Evolutionary conservation across 2,113 vertebrate species (phyloP).

Genomic region (Hippopotamus amphibius): DNA sequence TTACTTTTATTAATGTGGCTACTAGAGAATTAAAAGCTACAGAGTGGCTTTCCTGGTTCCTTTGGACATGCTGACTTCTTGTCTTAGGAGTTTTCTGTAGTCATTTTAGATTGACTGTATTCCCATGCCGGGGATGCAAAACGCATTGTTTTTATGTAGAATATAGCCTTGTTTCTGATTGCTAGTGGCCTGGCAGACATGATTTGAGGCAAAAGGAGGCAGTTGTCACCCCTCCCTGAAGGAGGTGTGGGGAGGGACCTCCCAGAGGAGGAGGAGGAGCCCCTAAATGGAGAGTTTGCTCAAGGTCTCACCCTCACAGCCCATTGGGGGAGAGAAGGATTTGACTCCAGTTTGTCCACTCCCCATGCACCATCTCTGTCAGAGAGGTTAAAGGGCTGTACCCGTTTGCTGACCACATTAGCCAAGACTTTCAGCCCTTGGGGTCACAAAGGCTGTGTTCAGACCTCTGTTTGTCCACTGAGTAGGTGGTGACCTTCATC

Average conservation of each 20-base stretch:
- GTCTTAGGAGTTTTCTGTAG: background rate
- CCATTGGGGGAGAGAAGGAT: background rate
- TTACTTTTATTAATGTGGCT: too few relatives aligned
- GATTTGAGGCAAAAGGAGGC: background rate
- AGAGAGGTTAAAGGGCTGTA: background rate
- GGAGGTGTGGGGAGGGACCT: background rate
- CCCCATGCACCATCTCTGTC: background rate
- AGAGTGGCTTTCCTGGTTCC: background rate
- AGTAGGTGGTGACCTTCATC: background rate
- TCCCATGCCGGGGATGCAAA: background rate
- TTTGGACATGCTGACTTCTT: background rate
- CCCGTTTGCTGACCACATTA: too few relatives aligned
- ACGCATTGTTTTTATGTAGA: background rate
- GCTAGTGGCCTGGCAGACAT: rapidly evolving
- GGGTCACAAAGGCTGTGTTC: background rate
- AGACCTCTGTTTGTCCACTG: background rate
- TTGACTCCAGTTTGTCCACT: background rate
- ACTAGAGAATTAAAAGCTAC: background rate
- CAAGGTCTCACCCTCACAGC: background rate
- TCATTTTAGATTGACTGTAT: background rate
- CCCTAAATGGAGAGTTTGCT: background rate
- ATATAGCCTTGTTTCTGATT: background rate
- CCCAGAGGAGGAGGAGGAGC: background rate
- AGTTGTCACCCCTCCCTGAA: background rate
- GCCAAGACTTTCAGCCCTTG: background rate